Percentiles rank a stretch among this genome's conserved stretches.
Conservation (phyloP, 2,113 vertebrate species). For the Taurulus bubalis region DNA sequence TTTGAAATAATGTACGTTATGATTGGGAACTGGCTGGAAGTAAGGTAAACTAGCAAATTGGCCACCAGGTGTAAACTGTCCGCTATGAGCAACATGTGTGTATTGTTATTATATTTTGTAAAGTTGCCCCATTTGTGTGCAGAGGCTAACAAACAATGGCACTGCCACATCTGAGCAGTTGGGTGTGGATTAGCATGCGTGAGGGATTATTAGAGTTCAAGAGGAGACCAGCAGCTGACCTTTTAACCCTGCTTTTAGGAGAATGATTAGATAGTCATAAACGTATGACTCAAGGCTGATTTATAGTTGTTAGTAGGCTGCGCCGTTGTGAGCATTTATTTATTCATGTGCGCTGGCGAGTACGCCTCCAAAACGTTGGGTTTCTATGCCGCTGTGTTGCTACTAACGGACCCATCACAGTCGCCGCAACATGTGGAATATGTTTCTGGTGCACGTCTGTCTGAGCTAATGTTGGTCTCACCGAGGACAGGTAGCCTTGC, state of each 20-base stretch:
- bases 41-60: not conserved
- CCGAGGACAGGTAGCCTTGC: not conserved
- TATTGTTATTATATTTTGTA: not conserved
- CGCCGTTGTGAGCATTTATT: too few relatives aligned
- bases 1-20: not conserved
- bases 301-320: not conserved
- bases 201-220: conserved; percentile 50
- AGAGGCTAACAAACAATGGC: conserved; percentile 36
- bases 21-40: not conserved
- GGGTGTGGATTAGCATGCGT: conserved; percentile 46
- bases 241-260: conserved; percentile 37
- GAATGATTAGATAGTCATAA: conserved; percentile 29
- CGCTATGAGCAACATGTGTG: not conserved
- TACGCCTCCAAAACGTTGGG: too few relatives aligned
- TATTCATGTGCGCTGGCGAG: too few relatives aligned
- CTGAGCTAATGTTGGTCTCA: not conserved
- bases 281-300: not conserved
- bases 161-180: conserved; percentile 35
- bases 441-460: too few relatives aligned
- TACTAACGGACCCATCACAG: too few relatives aligned
- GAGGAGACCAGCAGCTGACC: conserved; percentile 39
- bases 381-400: too few relatives aligned
- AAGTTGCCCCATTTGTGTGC: not conserved
- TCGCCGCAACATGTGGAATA: too few relatives aligned
- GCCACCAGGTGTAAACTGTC: not conserved